These are phyloP conservation scores for Cremastinae sp. DNA, from an alignment of 2,888 invertebrate genomes.

Conservation along the genomic window DNA sequence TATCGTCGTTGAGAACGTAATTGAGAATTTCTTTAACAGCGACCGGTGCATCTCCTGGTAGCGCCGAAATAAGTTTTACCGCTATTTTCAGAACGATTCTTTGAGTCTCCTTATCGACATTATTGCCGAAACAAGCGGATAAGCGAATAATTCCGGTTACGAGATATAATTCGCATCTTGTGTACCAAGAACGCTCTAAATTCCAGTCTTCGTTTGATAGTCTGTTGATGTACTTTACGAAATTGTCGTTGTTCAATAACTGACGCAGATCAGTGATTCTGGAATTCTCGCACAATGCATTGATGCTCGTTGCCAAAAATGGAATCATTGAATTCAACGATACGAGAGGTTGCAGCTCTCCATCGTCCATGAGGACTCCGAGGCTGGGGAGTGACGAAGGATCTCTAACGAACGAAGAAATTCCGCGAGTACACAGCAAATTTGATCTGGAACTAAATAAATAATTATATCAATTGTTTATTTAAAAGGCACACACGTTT, in stretches of 20 bases:
- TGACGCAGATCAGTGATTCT: slow-evolving; percentile 63
- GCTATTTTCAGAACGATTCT: slow-evolving; percentile 72
- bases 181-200: slow-evolving; percentile 76
- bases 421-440: slow-evolving; percentile 79
- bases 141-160: slow-evolving; percentile 69
- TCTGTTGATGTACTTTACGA: slow-evolving; percentile 71
- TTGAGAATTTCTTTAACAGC: slow-evolving; percentile 69
- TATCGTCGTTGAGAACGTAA: slow-evolving; percentile 70
- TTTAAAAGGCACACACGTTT: no score
- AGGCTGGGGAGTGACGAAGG: slow-evolving; percentile 80
- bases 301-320: slow-evolving; percentile 76
- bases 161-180: slow-evolving; percentile 72
- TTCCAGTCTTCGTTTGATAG: slow-evolving; percentile 71
- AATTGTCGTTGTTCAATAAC: slow-evolving; percentile 64
- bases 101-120: slow-evolving; percentile 56
- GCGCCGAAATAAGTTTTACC: slow-evolving; percentile 73
- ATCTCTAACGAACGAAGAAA: slow-evolving; percentile 77
- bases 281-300: slow-evolving; percentile 62
- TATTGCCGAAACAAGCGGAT: slow-evolving; percentile 60
- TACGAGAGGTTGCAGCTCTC: slow-evolving; percentile 80
- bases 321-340: slow-evolving; percentile 80
- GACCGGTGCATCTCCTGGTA: slow-evolving; percentile 71
- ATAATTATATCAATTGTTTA: slow-evolving; percentile 15
- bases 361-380: slow-evolving; percentile 79
- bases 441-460: slow-evolving; percentile 80